These are phyloP conservation scores for Epinephelus awoara DNA, from an alignment of 2,797 vertebrate genomes.

Conservation along the genomic window DNA sequence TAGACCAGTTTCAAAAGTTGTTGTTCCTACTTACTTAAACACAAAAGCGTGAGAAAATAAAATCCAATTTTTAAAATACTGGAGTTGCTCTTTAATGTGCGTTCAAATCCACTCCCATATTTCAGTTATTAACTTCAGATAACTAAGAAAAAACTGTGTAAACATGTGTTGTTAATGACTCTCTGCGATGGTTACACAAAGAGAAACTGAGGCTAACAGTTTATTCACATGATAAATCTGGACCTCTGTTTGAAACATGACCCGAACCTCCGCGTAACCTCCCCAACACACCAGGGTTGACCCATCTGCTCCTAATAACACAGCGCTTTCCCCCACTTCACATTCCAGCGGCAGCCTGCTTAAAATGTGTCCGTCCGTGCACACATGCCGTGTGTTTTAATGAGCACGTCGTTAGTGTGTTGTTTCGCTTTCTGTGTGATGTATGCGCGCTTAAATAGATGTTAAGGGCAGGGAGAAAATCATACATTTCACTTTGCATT, in stretches of 20 bases:
- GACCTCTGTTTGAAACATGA: conserved; percentile 31
- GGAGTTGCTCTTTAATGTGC: no score
- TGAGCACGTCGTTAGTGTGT: conserved; percentile 15
- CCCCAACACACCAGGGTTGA: conserved; percentile 30
- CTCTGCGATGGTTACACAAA: background rate
- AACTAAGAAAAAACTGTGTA: background rate
- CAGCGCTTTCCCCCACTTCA: conserved; percentile 28
- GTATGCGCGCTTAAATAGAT: background rate
- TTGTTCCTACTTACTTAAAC: no score
- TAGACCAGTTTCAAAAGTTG: no score
- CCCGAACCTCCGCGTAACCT: conserved; percentile 44
- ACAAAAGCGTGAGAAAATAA: no score
- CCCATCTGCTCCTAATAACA: conserved; percentile 77
- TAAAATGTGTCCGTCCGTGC: conserved; percentile 59
- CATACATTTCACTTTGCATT: conserved; percentile 16
- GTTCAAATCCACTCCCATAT: no score
- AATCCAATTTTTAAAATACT: no score
- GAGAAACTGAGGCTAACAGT: conserved; percentile 1
- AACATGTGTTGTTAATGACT: conserved; percentile 23
- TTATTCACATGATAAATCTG: conserved; percentile 37
- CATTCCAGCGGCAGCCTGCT: conserved; percentile 70
- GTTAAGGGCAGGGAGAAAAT: conserved; percentile 11
- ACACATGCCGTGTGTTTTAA: conserved; percentile 38
- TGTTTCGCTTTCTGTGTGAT: conserved; percentile 35
- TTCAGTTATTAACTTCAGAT: no score